Evolutionary conservation across 2,888 invertebrate species (phyloP), one percentile per base, ranked within the genome.

Genomic region (Dilophus febrilis): DNA sequence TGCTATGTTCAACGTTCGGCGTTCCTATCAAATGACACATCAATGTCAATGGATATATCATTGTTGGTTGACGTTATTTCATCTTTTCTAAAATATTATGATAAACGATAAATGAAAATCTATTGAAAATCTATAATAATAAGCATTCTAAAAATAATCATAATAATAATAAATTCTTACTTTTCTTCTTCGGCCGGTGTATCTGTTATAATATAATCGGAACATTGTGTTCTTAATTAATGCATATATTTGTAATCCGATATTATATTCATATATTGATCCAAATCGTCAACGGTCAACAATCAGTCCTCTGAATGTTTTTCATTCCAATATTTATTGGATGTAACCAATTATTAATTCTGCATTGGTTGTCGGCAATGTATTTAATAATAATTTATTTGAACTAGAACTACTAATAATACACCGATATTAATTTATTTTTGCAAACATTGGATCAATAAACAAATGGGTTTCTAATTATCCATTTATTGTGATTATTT

Each of bases 361-460:
- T 0, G 59, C 59, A 46, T 70, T 66, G 36, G 64, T 57, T 12
- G 72, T 65, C 2, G 70, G 68, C 6, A 74, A 49, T 33, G 70
- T 67, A n/a, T 72, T 71, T 49, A 72, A 71, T 52, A 74, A 69
- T 0, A 73, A 63, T 46, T 72, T 57, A 51, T 71, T 72, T 1
- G n/a, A n/a, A n/a, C n/a, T n/a, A n/a, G 73, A 71, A 28, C 72
- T 70, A 28, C 71, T 72, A 40, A 72, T 71, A 45, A 72, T 72
- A 1, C 73, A 72, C 1, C 68, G 60, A 1, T 68, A 68, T 1
- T 72, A 68, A 17, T 73, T 70, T 2, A 73, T 53, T 46, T 72
- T 64, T 39, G 72, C 72, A 51, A 73, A 73, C 40, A 74, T 70
- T 5, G 74, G 70, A 61, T 74, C 73, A 58, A 59, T 57, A 40